Evolutionary conservation across 1,140 invertebrate species (phyloP).

Genomic region (Camponotus floridanus): DNA sequence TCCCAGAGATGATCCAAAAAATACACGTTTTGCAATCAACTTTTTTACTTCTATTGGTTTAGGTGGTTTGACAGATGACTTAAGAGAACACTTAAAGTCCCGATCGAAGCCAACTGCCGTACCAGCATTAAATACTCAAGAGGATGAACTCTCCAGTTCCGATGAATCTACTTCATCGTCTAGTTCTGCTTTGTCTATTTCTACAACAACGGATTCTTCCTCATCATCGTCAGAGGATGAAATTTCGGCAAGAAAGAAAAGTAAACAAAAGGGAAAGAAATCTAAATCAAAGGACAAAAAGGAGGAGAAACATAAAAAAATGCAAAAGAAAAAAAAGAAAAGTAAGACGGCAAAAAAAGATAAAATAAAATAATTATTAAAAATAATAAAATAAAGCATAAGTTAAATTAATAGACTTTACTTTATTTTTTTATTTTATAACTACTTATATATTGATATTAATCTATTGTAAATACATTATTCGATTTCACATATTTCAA

Average conservation of each 20-base stretch:
- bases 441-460: not conserved
- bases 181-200: constrained; percentile 64
- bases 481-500: not conserved
- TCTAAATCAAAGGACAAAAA: constrained; percentile 58
- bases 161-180: constrained; percentile 68
- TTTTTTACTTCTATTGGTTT: constrained; percentile 99
- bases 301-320: constrained; percentile 59
- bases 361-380: not conserved
- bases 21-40: constrained; percentile 99
- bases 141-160: constrained; percentile 56
- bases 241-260: constrained; percentile 43
- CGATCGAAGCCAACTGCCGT: constrained; percentile 74
- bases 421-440: not conserved
- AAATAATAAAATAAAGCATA: not conserved
- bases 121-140: constrained; percentile 59
- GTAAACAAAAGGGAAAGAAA: constrained; percentile 64
- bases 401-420: not conserved
- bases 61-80: constrained; percentile 97
- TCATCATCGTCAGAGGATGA: constrained; percentile 50
- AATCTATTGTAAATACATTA: not conserved
- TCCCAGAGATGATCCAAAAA: constrained; percentile 97
- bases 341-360: constrained; percentile 36
- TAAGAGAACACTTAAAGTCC: constrained; percentile 95
- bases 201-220: constrained; percentile 24
- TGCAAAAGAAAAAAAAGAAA: constrained; percentile 62